Base-by-base conservation (phyloP, 2,797 vertebrate genomes). In the Schizopygopsis pylzovi region DNA sequence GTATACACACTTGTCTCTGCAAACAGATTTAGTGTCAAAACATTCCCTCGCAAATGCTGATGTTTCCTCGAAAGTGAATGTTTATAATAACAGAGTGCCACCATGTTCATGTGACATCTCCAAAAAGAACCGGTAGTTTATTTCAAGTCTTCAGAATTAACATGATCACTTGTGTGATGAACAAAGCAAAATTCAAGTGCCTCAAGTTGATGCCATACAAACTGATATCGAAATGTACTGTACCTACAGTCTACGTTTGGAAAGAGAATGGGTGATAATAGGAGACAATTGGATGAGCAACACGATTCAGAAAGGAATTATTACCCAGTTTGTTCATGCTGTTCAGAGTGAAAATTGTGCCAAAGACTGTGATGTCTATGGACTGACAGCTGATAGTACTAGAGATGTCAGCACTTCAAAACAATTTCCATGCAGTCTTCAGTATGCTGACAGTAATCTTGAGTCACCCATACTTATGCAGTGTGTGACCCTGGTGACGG, bases 261-360 rank as follows among this genome's bases (percentile, higher is more conserved):
- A 77, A 22, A 77, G 52, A 77, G 52, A 56, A 33, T 13, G 52
- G 33, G 28, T n/a, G 73, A 39, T 67, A 67, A 67, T 67, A 37
- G 1, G 10, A 56, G 52, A 78, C 39, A 6, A 41, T 41, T 41
- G 12, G 75, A 77, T 59, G 75, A n/a, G 75, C 52, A 39, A 41
- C 52, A 13, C 3, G 8, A 59, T 41, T 52, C 75, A 59, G 52
- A 41, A 41, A 15, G 49, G 56, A 52, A 78, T 78, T 78, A 59
- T 78, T 56, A 41, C 52, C 75, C 75, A 59, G 20, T 59, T n/a
- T 41, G 75, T 59, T 41, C 52, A 59, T n/a, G 75, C 75, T 67
- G 16, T 67, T 18, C 65, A 67, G 63, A 67, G 28, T 67, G 15
- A 39, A 56, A 59, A 77, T 1, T 56, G 20, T 56, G 75, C 75